phyloP scores from a whole-genome alignment of 2,888 invertebrate species.

The Agrypnus murinus region DNA sequence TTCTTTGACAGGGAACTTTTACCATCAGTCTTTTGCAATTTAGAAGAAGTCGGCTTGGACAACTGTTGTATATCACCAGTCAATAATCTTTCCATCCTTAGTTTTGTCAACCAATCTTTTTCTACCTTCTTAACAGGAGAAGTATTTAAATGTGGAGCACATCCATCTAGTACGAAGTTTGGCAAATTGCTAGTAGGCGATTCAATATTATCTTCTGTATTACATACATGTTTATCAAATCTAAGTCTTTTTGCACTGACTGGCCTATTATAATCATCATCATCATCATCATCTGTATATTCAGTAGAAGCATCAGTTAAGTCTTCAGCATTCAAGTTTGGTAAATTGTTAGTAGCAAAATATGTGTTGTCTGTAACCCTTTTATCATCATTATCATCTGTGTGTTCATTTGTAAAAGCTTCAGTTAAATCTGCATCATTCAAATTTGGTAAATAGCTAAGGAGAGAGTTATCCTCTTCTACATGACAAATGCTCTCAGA shows the following conservation, averaged over 20 bases:
- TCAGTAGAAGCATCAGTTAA: background rate
- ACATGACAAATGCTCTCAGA: too few species aligned
- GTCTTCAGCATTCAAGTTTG: background rate
- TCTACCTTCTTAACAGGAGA: conserved; percentile 81
- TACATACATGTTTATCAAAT: conserved; percentile 66
- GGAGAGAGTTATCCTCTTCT: too few species aligned
- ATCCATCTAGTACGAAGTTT: conserved; percentile 84
- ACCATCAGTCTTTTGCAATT: conserved; percentile 59
- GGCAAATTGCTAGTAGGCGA: conserved; percentile 77
- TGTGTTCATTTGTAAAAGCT: background rate
- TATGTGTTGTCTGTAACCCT: too few species aligned
- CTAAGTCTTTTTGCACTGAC: conserved; percentile 2
- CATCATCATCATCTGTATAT: background rate
- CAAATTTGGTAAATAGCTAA: too few species aligned
- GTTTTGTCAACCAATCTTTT: conserved; percentile 83
- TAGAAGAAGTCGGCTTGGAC: conserved; percentile 60
- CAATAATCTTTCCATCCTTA: conserved; percentile 74
- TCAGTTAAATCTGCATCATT: background rate
- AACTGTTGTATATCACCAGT: conserved; percentile 62
- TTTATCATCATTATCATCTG: background rate
- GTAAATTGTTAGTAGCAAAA: too few species aligned
- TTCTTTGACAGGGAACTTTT: background rate
- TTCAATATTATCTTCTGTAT: background rate
- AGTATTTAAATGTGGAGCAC: conserved; percentile 84
- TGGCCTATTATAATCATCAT: background rate